phyloP scores from a whole-genome alignment of 2,113 vertebrate genomes.

The Oreochromis spilurus region DNA sequence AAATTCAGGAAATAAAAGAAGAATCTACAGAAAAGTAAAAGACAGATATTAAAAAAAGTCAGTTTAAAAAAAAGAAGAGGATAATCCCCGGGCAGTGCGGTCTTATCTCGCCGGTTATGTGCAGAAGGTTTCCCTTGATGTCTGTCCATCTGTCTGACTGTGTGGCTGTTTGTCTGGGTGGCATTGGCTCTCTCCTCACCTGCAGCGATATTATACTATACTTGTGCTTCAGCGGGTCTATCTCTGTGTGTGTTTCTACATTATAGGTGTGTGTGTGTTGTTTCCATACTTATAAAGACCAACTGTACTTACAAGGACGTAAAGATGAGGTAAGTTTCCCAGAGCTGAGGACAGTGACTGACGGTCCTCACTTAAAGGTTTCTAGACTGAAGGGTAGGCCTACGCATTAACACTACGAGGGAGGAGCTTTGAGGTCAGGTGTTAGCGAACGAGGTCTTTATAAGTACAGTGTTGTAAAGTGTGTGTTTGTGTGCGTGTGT shows the following conservation, averaged over 20 bases:
- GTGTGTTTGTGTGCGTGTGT: neutral
- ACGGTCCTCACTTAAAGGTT: constrained; percentile 17
- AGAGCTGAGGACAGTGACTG: neutral
- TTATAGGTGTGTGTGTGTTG: neutral
- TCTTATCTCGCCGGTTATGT: constrained; percentile 18
- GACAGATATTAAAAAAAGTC: constrained; percentile 68
- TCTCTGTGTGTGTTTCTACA: constrained; percentile 28
- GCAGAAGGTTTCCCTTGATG: constrained; percentile 9
- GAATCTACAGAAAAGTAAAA: constrained; percentile 22
- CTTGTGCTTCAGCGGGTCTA: constrained; percentile 59
- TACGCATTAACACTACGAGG: neutral
- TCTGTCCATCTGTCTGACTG: constrained; percentile 24
- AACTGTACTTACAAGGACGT: neutral
- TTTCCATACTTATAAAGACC: constrained; percentile 56
- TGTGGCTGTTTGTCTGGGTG: constrained; percentile 1
- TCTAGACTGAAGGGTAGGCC: neutral
- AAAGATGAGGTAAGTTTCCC: constrained; percentile 26
- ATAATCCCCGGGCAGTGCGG: constrained; percentile 55
- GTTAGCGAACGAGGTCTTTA: constrained; percentile 24
- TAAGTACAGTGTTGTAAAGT: constrained; percentile 31
- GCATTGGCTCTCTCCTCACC: constrained; percentile 9
- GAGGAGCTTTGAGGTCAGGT: neutral
- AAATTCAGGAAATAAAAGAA: constrained; percentile 69
- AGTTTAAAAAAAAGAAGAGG: constrained; percentile 56
- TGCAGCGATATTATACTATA: constrained; percentile 19